A percentile compares a stretch with the other conserved stretches of the same genome.
Evolutionary conservation across 2,113 vertebrate species (phyloP).

Genomic region (Sinocyclocheilus rhinocerous): DNA sequence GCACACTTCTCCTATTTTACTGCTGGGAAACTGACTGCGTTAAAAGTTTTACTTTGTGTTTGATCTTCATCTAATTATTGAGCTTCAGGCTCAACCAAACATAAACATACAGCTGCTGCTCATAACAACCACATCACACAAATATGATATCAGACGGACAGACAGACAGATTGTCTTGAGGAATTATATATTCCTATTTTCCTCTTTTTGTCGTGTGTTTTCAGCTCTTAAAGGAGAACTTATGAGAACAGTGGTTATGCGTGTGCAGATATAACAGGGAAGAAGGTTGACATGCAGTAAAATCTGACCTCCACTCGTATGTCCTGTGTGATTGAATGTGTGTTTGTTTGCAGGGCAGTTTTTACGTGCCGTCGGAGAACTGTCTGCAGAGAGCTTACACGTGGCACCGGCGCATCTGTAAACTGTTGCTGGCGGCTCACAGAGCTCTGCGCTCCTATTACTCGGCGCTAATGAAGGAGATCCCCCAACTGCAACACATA

Average conservation of each 20-base stretch:
- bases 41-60: conserved; percentile 48
- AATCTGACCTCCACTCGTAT: conserved; percentile 25
- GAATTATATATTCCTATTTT: background rate
- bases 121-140: conserved; percentile 10
- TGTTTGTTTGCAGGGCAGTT: conserved; percentile 80
- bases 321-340: conserved; percentile 29
- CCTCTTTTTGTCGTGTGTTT: background rate
- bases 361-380: conserved; percentile 90
- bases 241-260: background rate
- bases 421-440: conserved; percentile 86
- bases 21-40: conserved; percentile 51
- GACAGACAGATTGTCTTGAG: too few species aligned
- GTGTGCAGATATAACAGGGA: conserved; percentile 43
- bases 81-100: conserved; percentile 37
- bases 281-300: conserved; percentile 40
- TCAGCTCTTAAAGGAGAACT: background rate
- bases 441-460: conserved; percentile 83
- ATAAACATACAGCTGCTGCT: conserved; percentile 30
- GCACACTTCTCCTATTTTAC: conserved; percentile 44
- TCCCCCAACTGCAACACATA: conserved; percentile 80
- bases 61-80: conserved; percentile 56
- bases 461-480: conserved; percentile 79
- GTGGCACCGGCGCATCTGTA: conserved; percentile 91
- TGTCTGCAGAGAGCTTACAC: conserved; percentile 89
- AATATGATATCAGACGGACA: background rate